phyloP scores from a whole-genome alignment of 2,888 invertebrate species.

The Acrobeloides nanus region DNA sequence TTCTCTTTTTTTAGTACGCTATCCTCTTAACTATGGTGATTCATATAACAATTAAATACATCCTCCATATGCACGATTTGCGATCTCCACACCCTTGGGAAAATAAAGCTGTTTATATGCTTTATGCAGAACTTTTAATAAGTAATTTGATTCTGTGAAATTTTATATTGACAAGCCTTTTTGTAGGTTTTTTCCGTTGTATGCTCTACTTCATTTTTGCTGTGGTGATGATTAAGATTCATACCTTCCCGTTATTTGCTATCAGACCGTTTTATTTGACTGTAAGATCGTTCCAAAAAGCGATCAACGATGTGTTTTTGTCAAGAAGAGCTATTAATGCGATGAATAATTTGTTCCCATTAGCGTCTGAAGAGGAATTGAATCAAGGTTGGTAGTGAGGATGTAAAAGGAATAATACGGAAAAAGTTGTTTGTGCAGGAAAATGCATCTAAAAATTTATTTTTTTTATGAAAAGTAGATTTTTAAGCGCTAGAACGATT shows the following conservation, averaged over 20 bases:
- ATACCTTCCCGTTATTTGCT: conserved; percentile 92
- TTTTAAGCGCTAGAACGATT: no score
- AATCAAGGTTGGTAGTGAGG: conserved; percentile 33
- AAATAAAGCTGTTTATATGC: conserved; percentile 90
- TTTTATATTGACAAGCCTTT: conserved; percentile 5
- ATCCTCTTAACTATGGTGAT: conserved; percentile 70
- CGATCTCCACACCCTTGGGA: conserved; percentile 86
- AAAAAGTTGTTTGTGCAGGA: no score
- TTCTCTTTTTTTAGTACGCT: conserved; percentile 64
- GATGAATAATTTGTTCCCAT: conserved; percentile 51
- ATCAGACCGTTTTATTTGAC: conserved; percentile 98
- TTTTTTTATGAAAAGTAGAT: no score
- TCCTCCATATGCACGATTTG: conserved; percentile 77
- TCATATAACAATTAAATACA: conserved; percentile 85
- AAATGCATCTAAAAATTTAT: no score
- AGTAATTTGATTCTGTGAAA: conserved; percentile 61
- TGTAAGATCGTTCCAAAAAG: conserved; percentile 85
- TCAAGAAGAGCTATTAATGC: conserved; percentile 61
- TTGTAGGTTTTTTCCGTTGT: conserved; percentile 64
- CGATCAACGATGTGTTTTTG: conserved; percentile 89
- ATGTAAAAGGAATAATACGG: no score
- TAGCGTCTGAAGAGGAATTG: conserved; percentile 42
- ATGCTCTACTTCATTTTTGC: conserved; percentile 82
- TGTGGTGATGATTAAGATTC: conserved; percentile 88
- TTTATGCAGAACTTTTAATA: conserved; percentile 90